These are phyloP conservation scores for Proctacanthus coquilletti DNA, from an alignment of 1,140 invertebrate species.

Conservation along the genomic window DNA sequence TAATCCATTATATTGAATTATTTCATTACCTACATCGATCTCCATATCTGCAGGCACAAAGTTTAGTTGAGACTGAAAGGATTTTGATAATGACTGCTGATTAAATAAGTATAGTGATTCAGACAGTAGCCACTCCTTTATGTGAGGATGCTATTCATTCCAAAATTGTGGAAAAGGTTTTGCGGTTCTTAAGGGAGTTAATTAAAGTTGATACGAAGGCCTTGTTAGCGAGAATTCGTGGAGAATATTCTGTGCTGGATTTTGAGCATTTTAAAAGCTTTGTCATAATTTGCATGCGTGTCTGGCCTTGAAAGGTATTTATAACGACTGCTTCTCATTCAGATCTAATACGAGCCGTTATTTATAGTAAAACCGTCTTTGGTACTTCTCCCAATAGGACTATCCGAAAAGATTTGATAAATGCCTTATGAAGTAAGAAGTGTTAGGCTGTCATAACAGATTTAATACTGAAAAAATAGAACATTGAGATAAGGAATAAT, in stretches of 20 bases:
- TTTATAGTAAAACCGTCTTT: slow-evolving; percentile 82
- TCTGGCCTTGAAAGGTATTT: slow-evolving; percentile 80
- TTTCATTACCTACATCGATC: slow-evolving; percentile 60
- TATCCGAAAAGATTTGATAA: slow-evolving; percentile 34
- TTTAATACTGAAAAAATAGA: too few relatives aligned
- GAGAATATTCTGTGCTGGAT: slow-evolving; percentile 63
- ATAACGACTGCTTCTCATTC: slow-evolving; percentile 79
- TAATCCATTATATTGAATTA: slow-evolving; percentile 61
- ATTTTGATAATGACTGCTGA: slow-evolving; percentile 36
- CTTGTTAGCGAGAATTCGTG: slow-evolving; percentile 67
- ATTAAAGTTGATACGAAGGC: slow-evolving; percentile 74
- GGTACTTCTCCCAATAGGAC: slow-evolving; percentile 86
- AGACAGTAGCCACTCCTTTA: slow-evolving; percentile 62
- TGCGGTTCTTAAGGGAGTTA: slow-evolving; percentile 63
- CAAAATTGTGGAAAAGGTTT: slow-evolving; percentile 64
- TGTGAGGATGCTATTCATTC: slow-evolving; percentile 67
- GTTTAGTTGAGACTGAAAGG: slow-evolving; percentile 63
- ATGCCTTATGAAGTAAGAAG: slow-evolving; percentile 36
- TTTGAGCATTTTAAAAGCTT: slow-evolving; percentile 72
- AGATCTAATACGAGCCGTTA: slow-evolving; percentile 82
- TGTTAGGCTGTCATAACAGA: too few relatives aligned
- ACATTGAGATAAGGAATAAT: too few relatives aligned
- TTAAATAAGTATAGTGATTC: slow-evolving; percentile 46
- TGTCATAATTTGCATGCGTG: slow-evolving; percentile 82
- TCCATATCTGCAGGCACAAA: slow-evolving; percentile 63